phyloP scores from a whole-genome alignment of 2,888 invertebrate genomes.

The Candidula unifasciata region DNA sequence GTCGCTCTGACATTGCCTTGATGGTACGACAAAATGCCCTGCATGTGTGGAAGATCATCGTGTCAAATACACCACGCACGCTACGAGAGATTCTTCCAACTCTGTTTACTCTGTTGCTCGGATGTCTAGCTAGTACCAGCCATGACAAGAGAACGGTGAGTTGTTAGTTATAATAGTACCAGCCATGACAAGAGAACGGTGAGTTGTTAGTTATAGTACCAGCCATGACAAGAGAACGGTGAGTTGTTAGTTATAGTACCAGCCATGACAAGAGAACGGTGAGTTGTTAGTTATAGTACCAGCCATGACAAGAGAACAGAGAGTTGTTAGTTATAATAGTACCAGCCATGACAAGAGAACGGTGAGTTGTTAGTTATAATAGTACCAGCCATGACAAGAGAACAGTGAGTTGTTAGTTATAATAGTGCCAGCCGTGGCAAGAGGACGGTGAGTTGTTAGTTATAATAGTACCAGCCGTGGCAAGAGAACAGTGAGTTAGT shows the following conservation, averaged over 20 bases:
- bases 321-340: background rate
- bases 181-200: slow-evolving; percentile 96
- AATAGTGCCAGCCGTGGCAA: background rate
- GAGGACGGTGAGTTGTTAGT: too few relatives aligned
- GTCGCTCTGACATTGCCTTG: slow-evolving; percentile 95
- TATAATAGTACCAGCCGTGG: too few relatives aligned
- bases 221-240: slow-evolving; percentile 96
- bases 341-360: background rate
- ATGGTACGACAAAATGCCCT: slow-evolving; percentile 98
- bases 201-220: slow-evolving; percentile 90
- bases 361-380: too few relatives aligned
- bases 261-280: slow-evolving; percentile 96
- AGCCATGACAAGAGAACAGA: background rate
- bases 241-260: slow-evolving; percentile 90
- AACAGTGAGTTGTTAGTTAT: too few relatives aligned
- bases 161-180: slow-evolving; percentile 94
- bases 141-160: slow-evolving; percentile 92
- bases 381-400: background rate
- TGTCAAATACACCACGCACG: slow-evolving; percentile 97
- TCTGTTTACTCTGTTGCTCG: slow-evolving; percentile 91
- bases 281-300: slow-evolving; percentile 45
- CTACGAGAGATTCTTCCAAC: slow-evolving; percentile 96
- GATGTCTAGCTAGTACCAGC: slow-evolving; percentile 96
- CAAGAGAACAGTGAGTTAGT: too few relatives aligned
- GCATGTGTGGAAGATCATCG: slow-evolving; percentile 99